Base-by-base conservation (phyloP, 2,113 vertebrate genomes). In the Hippolais icterina region DNA sequence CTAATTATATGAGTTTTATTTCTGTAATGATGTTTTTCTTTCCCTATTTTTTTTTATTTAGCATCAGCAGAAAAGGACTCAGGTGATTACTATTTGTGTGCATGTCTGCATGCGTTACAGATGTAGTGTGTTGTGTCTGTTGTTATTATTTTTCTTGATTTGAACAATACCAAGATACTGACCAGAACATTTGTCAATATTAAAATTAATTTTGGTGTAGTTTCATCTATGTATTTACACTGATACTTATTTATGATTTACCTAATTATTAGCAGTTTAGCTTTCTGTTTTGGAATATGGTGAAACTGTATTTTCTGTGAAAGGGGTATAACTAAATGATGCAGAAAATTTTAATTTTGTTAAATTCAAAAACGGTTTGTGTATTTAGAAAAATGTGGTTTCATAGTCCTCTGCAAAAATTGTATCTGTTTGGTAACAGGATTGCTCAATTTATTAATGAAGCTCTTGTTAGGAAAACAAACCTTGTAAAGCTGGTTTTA, bases 31-130 rank as follows among this genome's bases (percentile, higher is more conserved):
- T 50, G 19, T 46, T 87, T 90, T 87, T 80, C 11, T 90, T 92
- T 64, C 50, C 17, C 84, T 57, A 1, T 61, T 90, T 97, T 90
- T 96, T 92, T 77, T 91, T 47, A 25, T 95, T 97, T 97, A 98
- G 97, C 97, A 94, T 93, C 96, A 61, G 75, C 91, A 41, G 98
- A 98, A 89, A 98, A 98, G 97, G 98, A 98, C 69, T 69, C 98
- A 98, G 98, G 98, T 98, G 98, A 98, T 66, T 85, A 89, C 23
- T 69, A 15, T 88, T 82, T 95, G 49, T 93, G 44, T 91, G 78
- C 82, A 72, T 98, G 96, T 94, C 91, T 98, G 97, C 90, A 69
- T 71, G 64, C 91, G 61, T 56, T 63, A 18, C 74, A 77, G 15
- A 84, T 78, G 53, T 52, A 19, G 42, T 53, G 42, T 96, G 41